Conservation (phyloP, 2,888 invertebrate genomes). For the Lordiphosa andalusiaca region DNA sequence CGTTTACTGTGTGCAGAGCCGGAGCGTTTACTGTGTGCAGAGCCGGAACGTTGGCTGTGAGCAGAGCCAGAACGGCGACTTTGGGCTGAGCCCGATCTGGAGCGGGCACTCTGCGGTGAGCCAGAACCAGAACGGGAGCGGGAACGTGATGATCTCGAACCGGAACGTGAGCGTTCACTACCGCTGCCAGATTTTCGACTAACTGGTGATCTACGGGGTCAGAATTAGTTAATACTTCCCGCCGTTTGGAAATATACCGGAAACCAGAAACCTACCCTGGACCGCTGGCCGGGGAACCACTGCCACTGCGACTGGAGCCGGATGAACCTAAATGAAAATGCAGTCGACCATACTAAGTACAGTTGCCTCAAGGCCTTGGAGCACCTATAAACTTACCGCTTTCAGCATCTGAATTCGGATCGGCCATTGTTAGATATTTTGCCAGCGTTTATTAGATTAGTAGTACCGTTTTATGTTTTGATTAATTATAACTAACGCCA, state of each 20-base stretch:
- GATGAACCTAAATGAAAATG: slow-evolving; percentile 69
- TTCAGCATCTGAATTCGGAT: slow-evolving; percentile 62
- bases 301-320: slow-evolving; percentile 71
- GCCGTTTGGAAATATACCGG: background rate
- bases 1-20: slow-evolving; percentile 42
- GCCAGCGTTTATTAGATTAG: too few species aligned
- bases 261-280: slow-evolving; percentile 43
- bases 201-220: slow-evolving; percentile 52
- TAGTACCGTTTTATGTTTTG: too few species aligned
- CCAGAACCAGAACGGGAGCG: slow-evolving; percentile 53
- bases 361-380: slow-evolving; percentile 1
- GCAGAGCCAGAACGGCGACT: slow-evolving; percentile 30
- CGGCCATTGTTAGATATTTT: slow-evolving; percentile 49
- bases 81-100: slow-evolving; percentile 46
- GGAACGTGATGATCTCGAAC: slow-evolving; percentile 73
- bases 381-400: slow-evolving; percentile 56
- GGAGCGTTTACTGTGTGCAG: slow-evolving; percentile 34
- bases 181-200: slow-evolving; percentile 71
- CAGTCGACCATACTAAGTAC: slow-evolving; percentile 4
- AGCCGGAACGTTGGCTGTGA: slow-evolving; percentile 28
- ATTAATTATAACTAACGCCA: too few species aligned
- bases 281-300: slow-evolving; percentile 70
- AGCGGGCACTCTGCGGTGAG: slow-evolving; percentile 39
- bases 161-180: slow-evolving; percentile 78
- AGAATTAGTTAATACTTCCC: too few species aligned